These are phyloP conservation scores for Drosophila mettleri DNA, from an alignment of 2,888 invertebrate genomes.

Conservation along the genomic window DNA sequence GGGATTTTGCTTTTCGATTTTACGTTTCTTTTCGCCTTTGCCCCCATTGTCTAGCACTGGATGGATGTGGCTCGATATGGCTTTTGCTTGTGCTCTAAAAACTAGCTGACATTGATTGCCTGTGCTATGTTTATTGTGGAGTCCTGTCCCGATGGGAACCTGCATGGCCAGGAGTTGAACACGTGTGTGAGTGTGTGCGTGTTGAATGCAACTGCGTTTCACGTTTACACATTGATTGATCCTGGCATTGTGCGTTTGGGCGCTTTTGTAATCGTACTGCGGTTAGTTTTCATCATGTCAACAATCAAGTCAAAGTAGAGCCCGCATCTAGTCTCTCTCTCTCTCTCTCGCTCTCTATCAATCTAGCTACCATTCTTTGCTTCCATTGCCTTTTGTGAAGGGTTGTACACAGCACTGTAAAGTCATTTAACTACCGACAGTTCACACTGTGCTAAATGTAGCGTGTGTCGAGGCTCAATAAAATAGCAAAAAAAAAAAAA, in stretches of 20 bases:
- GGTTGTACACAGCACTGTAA: slow-evolving; percentile 45
- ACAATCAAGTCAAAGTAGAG: slow-evolving; percentile 69
- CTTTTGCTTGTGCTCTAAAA: slow-evolving; percentile 64
- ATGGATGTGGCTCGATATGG: slow-evolving; percentile 37
- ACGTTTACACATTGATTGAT: slow-evolving; percentile 39
- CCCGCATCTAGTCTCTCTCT: slow-evolving; percentile 8
- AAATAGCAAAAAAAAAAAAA: slow-evolving; percentile 30
- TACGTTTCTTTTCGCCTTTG: slow-evolving; percentile 25
- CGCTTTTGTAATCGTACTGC: slow-evolving; percentile 61
- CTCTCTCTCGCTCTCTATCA: not conserved
- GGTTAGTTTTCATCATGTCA: slow-evolving; percentile 77
- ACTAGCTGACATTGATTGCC: slow-evolving; percentile 75
- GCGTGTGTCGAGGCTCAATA: slow-evolving; percentile 61
- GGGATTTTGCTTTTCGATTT: slow-evolving; percentile 45
- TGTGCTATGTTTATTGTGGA: slow-evolving; percentile 64
- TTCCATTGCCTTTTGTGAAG: slow-evolving; percentile 39
- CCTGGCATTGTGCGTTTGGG: slow-evolving; percentile 48
- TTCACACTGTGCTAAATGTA: slow-evolving; percentile 75
- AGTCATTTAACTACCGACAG: slow-evolving; percentile 68
- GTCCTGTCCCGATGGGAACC: slow-evolving; percentile 25
- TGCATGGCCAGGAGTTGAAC: slow-evolving; percentile 46
- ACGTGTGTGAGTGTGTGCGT: slow-evolving; percentile 47
- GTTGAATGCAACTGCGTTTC: slow-evolving; percentile 39
- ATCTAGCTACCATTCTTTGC: not conserved
- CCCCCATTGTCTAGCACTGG: slow-evolving; percentile 26